phyloP scores from a whole-genome alignment of 2,113 vertebrate genomes.

The Xiphophorus hellerii region DNA sequence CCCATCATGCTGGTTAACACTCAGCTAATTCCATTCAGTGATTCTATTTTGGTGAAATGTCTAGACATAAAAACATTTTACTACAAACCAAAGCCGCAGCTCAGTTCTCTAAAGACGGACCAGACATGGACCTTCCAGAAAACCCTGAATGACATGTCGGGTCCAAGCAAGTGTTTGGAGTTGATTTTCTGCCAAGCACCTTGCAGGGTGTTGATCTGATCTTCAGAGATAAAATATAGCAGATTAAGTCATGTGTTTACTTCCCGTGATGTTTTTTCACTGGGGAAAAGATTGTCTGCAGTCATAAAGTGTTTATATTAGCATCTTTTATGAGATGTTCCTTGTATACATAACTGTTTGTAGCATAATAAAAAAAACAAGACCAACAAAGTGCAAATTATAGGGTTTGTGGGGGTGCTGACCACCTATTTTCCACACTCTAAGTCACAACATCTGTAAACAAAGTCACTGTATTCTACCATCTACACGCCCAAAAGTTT shows the following conservation, averaged over 20 bases:
- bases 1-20: conserved; percentile 45
- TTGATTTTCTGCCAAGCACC: conserved; percentile 61
- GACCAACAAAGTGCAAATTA: conserved; percentile 71
- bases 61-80: conserved; percentile 75
- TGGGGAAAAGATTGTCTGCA: conserved; percentile 65
- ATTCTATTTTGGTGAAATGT: conserved; percentile 70
- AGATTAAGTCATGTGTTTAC: conserved; percentile 64
- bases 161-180: conserved; percentile 31
- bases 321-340: conserved; percentile 74
- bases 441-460: conserved; percentile 68
- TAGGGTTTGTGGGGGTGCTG: conserved; percentile 69
- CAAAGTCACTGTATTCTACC: conserved; percentile 60
- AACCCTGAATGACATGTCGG: conserved; percentile 4
- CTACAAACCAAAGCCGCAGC: conserved; percentile 58
- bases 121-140: conserved; percentile 20
- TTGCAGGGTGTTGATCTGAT: conserved; percentile 42
- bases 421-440: conserved; percentile 68
- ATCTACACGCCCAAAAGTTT: conserved; percentile 55
- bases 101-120: conserved; percentile 46
- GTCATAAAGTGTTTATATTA: conserved; percentile 77
- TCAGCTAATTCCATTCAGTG: conserved; percentile 56
- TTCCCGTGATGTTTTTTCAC: conserved; percentile 52
- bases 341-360: conserved; percentile 75
- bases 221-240: conserved; percentile 49
- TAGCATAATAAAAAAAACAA: conserved; percentile 70